Conservation (phyloP, 2,797 vertebrate species). For the Macroramphosus scolopax region DNA sequence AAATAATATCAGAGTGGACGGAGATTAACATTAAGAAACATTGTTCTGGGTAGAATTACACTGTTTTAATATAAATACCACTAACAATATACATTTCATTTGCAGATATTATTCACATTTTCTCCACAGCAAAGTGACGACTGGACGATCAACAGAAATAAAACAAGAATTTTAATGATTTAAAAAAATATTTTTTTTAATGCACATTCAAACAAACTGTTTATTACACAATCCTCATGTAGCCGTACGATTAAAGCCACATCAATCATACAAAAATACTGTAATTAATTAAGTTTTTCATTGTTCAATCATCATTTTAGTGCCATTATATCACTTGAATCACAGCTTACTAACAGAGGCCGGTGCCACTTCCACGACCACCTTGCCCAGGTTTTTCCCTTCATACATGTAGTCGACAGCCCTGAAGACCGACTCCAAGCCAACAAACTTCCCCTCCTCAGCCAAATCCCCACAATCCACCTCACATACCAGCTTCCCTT, state of each 20-base stretch:
- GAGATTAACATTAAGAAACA: constrained; percentile 12
- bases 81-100: background rate
- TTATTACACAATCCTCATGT: constrained; percentile 8
- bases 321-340: too few relatives aligned
- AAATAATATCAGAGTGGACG: constrained; percentile 40
- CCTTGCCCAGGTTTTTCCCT: constrained; percentile 91
- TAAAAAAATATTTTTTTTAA: too few relatives aligned
- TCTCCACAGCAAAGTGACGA: too few relatives aligned
- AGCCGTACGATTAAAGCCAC: constrained; percentile 1
- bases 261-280: constrained; percentile 14
- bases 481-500: constrained; percentile 84
- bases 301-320: too few relatives aligned
- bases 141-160: too few relatives aligned
- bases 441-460: constrained; percentile 82
- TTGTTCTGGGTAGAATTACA: constrained; percentile 1
- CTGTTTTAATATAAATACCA: constrained; percentile 17
- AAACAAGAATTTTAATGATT: too few relatives aligned
- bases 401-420: constrained; percentile 93
- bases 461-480: constrained; percentile 84
- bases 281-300: too few relatives aligned
- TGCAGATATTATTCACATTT: too few relatives aligned
- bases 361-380: constrained; percentile 85
- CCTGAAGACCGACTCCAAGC: constrained; percentile 87
- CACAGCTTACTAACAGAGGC: constrained; percentile 86
- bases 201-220: too few relatives aligned